phyloP scores from a whole-genome alignment of 1,140 invertebrate genomes.

The Andricus grossulariae region DNA sequence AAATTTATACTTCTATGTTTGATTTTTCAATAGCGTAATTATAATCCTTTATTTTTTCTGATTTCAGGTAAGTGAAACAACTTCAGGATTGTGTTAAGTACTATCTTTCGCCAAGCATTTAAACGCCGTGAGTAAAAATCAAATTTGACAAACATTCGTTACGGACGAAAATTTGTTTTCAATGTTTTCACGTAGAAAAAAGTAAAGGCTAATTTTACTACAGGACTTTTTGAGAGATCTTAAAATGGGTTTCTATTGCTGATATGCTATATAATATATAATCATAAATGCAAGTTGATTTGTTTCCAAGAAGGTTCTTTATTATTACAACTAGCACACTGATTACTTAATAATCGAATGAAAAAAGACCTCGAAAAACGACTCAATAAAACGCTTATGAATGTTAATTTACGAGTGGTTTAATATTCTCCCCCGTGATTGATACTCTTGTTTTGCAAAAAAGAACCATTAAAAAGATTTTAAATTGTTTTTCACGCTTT shows the following conservation, averaged over 20 bases:
- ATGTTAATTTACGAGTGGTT: too few relatives aligned
- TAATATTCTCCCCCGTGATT: too few relatives aligned
- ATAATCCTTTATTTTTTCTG: constrained; percentile 1
- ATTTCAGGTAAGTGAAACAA: constrained; percentile 1
- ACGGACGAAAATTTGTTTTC: too few relatives aligned
- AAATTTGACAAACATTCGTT: too few relatives aligned
- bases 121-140: neutral
- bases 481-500: too few relatives aligned
- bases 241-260: too few relatives aligned
- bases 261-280: neutral
- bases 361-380: neutral
- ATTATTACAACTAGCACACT: constrained; percentile 1
- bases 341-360: neutral
- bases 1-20: neutral
- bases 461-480: too few relatives aligned
- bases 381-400: neutral
- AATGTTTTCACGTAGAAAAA: too few relatives aligned
- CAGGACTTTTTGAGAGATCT: too few relatives aligned
- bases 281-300: constrained; percentile 8
- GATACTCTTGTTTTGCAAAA: too few relatives aligned
- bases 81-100: neutral
- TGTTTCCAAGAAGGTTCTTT: neutral
- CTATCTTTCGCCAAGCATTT: too few relatives aligned
- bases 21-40: neutral
- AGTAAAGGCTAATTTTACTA: too few relatives aligned